phyloP scores from a whole-genome alignment of 2,888 invertebrate genomes.

The Antitype chi region DNA sequence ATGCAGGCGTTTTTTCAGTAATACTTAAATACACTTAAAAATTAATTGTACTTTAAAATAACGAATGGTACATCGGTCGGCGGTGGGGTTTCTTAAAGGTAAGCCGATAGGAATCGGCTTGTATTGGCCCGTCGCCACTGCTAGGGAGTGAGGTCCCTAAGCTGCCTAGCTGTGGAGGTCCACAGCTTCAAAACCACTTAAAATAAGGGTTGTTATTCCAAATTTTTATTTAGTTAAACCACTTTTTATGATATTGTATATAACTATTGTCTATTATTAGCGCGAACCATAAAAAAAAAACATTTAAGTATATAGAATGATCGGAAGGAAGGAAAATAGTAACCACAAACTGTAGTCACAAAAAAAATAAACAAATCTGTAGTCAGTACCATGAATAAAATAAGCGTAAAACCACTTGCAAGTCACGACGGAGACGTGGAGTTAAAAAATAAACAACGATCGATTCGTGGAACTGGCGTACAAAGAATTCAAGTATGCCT shows the following conservation, averaged over 20 bases:
- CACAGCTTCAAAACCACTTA: background rate
- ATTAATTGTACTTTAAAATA: no score
- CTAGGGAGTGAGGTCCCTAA: background rate
- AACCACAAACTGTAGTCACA: background rate
- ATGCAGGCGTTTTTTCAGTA: no score
- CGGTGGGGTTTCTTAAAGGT: no score
- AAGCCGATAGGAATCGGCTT: no score
- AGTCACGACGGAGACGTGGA: background rate
- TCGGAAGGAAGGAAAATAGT: background rate
- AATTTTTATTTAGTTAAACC: no score
- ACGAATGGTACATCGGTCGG: no score
- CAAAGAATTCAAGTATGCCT: background rate
- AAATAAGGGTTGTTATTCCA: background rate
- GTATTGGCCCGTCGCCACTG: no score
- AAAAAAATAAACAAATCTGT: background rate
- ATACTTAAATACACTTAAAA: no score
- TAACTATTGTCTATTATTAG: background rate
- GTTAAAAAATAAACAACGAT: constrained; percentile 34
- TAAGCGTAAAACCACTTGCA: constrained; percentile 4
- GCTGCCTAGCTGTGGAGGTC: no score
- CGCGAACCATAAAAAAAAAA: background rate
- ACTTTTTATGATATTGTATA: no score
- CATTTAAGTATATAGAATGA: background rate
- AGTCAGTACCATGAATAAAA: constrained; percentile 27
- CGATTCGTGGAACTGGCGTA: constrained; percentile 25